Percentiles rank a stretch among this genome's conserved stretches.
phyloP scores from a whole-genome alignment of 2,113 vertebrate species.

The Caranx ignobilis region DNA sequence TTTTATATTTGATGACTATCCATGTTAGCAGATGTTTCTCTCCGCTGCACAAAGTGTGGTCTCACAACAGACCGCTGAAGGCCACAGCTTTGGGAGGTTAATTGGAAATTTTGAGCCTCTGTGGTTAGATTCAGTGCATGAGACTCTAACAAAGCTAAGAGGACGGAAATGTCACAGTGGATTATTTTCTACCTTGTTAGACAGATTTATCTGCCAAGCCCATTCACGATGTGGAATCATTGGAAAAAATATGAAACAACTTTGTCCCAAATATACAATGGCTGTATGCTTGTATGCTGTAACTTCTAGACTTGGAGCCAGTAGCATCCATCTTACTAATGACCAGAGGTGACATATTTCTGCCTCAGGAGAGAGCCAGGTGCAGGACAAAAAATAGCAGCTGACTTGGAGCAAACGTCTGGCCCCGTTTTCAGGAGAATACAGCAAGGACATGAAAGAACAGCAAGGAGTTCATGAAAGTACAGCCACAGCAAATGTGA shows the following conservation, averaged over 20 bases:
- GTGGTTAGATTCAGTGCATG: background rate
- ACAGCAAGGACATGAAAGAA: constrained; percentile 57
- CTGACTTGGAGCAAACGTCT: constrained; percentile 69
- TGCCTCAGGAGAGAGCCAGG: constrained; percentile 74
- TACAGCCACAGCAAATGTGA: constrained; percentile 30
- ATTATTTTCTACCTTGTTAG: constrained; percentile 15
- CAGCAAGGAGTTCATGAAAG: constrained; percentile 41
- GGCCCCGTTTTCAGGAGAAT: constrained; percentile 70
- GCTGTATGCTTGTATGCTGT: constrained; percentile 35
- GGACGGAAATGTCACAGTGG: background rate
- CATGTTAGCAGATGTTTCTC: background rate
- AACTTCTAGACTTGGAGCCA: constrained; percentile 51
- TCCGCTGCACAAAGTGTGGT: background rate
- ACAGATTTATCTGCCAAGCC: constrained; percentile 12
- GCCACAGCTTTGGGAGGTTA: constrained; percentile 24
- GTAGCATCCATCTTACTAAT: constrained; percentile 76
- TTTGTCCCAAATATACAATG: background rate
- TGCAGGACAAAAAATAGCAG: constrained; percentile 78
- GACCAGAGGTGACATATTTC: constrained; percentile 73
- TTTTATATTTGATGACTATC: constrained; percentile 20
- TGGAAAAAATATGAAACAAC: constrained; percentile 16
- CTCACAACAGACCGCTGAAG: background rate
- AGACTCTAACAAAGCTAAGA: constrained; percentile 30
- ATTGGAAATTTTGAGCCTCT: constrained; percentile 28
- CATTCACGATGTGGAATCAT: constrained; percentile 24